Evolutionary conservation across 2,888 invertebrate genomes (phyloP), one percentile per base, ranked within the genome.

Genomic region (Aphidius colemani): DNA sequence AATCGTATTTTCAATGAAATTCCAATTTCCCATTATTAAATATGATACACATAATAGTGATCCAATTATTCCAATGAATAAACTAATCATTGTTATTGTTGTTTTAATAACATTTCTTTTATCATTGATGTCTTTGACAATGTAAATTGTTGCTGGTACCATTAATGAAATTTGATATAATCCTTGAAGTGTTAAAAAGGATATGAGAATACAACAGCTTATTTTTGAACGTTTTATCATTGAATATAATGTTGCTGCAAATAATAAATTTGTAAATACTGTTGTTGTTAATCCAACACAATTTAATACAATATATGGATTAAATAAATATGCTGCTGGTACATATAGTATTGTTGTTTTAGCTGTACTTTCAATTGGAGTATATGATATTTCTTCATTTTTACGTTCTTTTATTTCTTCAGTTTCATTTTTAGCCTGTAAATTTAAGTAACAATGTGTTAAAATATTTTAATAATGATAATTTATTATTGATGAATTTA

Each of bases 211-310:
- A 73, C 90, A 87, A 66, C 91, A 88, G 46, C 88, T 70, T 13
- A 89, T 63, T 66, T 89, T 83, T 53, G 85, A 84, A 6, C 89
- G 89, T 83, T 86, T 87, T 18, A 90, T 85, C 78, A 94, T 88
- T 51, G 88, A 88, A 76, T 88, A 88, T 44, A 96, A 84, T 58
- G 90, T 87, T 6, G 90, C 74, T 0, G 94, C 88, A 41, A 94
- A 84, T 55, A 92, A 85, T n/a, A 96, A 85, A 84, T 97, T 97
- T 72, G 92, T 91, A 71, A 96, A 89, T 9, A 95, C 93, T 2
- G 95, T 95, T 3, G 96, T 96, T 0, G 96, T 95, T 81, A 91
- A 89, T 8, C 93, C 95, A 43, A 92, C 89, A 84, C 96, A 97
- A 74, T 91, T 93, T 61, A 95, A 84, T 63, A 97, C 87, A 43